Evolutionary conservation across 2,888 invertebrate genomes (phyloP).

Genomic region (Brachyptera risi): DNA sequence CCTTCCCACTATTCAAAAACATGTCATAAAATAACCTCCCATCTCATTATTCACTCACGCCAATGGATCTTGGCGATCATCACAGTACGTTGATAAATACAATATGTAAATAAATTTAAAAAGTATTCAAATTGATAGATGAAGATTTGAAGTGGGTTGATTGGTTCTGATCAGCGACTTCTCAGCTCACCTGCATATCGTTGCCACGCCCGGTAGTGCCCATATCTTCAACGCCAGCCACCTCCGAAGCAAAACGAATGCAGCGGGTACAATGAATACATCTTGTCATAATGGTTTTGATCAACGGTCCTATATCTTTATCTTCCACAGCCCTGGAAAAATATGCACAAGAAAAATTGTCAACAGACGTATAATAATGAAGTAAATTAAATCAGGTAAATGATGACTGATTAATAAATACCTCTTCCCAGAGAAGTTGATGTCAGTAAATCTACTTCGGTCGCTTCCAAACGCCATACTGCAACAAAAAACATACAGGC

Average conservation of each 20-base stretch:
- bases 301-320: conserved; percentile 95
- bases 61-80: no score
- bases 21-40: no score
- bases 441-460: conserved; percentile 89
- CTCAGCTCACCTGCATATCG: conserved; percentile 88
- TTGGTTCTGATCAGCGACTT: no score
- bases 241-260: conserved; percentile 96
- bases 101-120: no score
- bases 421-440: conserved; percentile 87
- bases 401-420: conserved; percentile 39
- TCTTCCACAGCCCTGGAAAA: conserved; percentile 88
- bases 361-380: background rate
- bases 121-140: no score
- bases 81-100: no score
- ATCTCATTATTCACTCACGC: no score
- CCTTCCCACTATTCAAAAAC: no score
- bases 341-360: background rate
- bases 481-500: no score
- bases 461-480: conserved; percentile 98
- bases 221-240: conserved; percentile 97
- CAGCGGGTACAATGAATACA: conserved; percentile 99
- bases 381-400: no score
- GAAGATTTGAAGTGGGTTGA: no score
- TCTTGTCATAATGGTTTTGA: conserved; percentile 98
- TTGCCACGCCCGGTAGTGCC: conserved; percentile 90